Base-by-base conservation (phyloP, 2,797 vertebrate genomes). In the Denticeps clupeoides region DNA sequence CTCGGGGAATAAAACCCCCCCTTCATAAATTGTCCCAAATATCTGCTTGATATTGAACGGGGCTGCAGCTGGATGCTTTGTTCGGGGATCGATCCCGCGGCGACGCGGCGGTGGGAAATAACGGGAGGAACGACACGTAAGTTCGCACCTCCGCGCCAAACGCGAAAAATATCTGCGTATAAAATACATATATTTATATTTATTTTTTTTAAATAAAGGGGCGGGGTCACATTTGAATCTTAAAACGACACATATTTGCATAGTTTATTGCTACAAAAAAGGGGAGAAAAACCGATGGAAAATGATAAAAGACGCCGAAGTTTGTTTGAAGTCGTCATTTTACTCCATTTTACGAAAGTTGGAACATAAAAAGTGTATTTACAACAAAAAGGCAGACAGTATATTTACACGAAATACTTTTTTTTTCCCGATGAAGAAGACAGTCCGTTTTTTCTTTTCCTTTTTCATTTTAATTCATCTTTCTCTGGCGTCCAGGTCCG, bases 21-120 rank as follows among this genome's bases (percentile, higher is more conserved):
- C n/a, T n/a, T n/a, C 90, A 89, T 93, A 98, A 98, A 98, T 98
- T 98, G 94, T 98, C 91, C 90, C 91, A 93, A 97, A 97, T 98
- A 94, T 97, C 91, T 93, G 90, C 90, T 92, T 94, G 89, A 93
- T 91, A 97, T 93, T 96, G 92, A 93, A 93, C 89, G 87, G 87
- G 82, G 78, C 87, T 96, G 93, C 94, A 98, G 94, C 94, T 98
- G 93, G 88, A 88, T 86, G 89, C 90, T 96, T 98, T 98, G 93
- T 98, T 93, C 89, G 72, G 75, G n/a, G 82, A 91, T 93, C 90
- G 90, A 95, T 94, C 93, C 91, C 88, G 91, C 80, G 89, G 92
- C 89, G 92, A 87, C 88, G 87, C 87, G 88, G 90, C 91, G 93
- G 93, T 88, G 91, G 85, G 87, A 85, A 87, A 88, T 89, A 84